Base-by-base conservation (phyloP, 2,113 vertebrate genomes). In the Trichomycterus rosablanca region DNA sequence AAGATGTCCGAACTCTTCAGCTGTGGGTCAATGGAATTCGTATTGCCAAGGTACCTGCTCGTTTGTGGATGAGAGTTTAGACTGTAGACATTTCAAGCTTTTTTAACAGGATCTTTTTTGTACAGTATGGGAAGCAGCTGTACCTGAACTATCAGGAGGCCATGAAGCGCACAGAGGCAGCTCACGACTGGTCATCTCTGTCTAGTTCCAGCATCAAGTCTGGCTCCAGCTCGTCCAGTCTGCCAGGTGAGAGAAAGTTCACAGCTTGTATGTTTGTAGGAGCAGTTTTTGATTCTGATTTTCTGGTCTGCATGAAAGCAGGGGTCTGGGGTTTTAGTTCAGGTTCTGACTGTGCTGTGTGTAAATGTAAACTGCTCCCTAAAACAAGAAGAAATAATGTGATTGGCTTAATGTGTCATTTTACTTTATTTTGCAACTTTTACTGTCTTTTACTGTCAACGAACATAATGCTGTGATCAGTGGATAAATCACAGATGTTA, bases 181-280 rank as follows among this genome's bases (percentile, higher is more conserved):
- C 93, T 0, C 97, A 92, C 28, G 95, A 99, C 16, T 97, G 96
- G 95, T 94, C 94, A 24, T 98, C 96, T 14, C 83, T 98, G 63
- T 99, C 96, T 22, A 94, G 92, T 57, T 96, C 95, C 69, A 97
- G 93, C 67, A 97, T 98, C 70, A 98, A 97, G 78, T 98, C 96
- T 4, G 95, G 93, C 59, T 98, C 94, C 71, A 97, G 94, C 73
- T 96, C 92, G 18, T 97, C 94, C 61, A 98, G 96, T 85, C 89
- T 99, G 65, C 95, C 96, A 89, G 96, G 96, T 98, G 81, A 76
- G 70, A n/a, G n/a, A n/a, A n/a, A n/a, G n/a, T n/a, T n/a, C n/a
- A n/a, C n/a, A n/a, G n/a, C n/a, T n/a, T n/a, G n/a, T n/a, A n/a
- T n/a, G n/a, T n/a, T n/a, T n/a, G n/a, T n/a, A n/a, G n/a, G n/a